Conservation (phyloP, 2,797 vertebrate species). For the Eupleurogrammus muticus region DNA sequence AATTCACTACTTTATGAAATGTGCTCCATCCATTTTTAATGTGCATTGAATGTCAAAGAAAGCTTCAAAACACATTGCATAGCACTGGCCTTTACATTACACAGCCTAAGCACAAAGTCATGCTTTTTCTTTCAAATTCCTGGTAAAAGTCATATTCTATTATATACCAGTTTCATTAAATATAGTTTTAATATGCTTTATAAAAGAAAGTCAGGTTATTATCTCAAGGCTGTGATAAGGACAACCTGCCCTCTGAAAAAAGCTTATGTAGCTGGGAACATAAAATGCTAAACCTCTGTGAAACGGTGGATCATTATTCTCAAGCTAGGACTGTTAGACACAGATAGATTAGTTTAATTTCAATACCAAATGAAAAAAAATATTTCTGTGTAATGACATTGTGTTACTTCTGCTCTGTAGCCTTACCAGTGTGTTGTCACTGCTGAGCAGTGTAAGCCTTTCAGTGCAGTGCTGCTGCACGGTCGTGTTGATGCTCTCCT, state of each 20-base stretch:
- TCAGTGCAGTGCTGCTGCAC: slow-evolving; percentile 86
- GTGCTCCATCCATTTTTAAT: slow-evolving; percentile 2
- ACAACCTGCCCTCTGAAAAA: not conserved
- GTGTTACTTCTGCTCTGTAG: slow-evolving; percentile 4
- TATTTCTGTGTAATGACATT: not conserved
- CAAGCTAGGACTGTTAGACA: not conserved
- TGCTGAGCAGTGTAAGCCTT: slow-evolving; percentile 65
- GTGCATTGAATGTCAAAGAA: not conserved
- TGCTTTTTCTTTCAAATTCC: slow-evolving; percentile 1
- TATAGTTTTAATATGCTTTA: not conserved
- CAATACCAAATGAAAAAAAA: slow-evolving; percentile 1
- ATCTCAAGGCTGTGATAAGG: not conserved
- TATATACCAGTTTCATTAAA: not conserved
- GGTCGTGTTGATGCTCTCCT: slow-evolving; percentile 90
- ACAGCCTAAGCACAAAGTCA: not conserved
- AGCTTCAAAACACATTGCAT: not conserved
- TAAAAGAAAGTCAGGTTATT: slow-evolving; percentile 1
- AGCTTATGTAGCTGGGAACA: not conserved
- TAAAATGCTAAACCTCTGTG: not conserved
- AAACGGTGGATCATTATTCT: not conserved
- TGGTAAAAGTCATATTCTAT: not conserved
- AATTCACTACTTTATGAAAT: slow-evolving; percentile 8
- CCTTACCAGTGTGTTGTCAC: slow-evolving; percentile 77
- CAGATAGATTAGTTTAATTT: not conserved
- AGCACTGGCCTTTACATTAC: not conserved